Percentiles rank a stretch among this genome's conserved stretches.
Evolutionary conservation across 2,113 vertebrate genomes (phyloP).

Genomic region (Gnathonemus longibarbis): DNA sequence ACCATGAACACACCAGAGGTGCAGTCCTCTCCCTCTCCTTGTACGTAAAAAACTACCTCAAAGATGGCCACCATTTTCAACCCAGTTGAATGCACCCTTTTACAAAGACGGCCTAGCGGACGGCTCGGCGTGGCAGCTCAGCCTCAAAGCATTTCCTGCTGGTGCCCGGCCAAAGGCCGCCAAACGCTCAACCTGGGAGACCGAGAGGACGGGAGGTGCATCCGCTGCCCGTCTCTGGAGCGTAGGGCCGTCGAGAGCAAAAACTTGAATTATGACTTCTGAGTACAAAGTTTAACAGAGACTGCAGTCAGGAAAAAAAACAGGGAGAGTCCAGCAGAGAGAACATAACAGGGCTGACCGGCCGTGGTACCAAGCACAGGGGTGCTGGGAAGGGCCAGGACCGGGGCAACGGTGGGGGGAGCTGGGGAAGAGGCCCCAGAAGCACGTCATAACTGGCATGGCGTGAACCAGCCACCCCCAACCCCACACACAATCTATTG

Average conservation of each 20-base stretch:
- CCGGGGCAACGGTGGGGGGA: neutral
- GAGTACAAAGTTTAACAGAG: slow-evolving; percentile 16
- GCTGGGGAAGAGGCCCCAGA: neutral
- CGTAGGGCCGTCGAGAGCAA: neutral
- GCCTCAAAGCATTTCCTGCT: neutral
- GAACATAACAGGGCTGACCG: neutral
- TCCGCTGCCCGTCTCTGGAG: neutral
- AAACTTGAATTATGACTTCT: neutral
- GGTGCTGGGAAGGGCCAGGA: neutral
- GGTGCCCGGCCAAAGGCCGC: neutral
- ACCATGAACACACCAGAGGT: slow-evolving; percentile 37
- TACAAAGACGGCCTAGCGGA: neutral
- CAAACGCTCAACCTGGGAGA: neutral
- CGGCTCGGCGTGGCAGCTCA: neutral
- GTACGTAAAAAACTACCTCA: neutral
- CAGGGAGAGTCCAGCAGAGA: neutral
- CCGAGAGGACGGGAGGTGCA: neutral
- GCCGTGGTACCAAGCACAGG: neutral
- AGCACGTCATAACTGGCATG: neutral
- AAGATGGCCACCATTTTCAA: neutral
- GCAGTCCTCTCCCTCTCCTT: slow-evolving; percentile 38
- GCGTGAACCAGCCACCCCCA: neutral
- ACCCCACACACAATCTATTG: neutral
- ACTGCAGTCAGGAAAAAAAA: slow-evolving; percentile 11
- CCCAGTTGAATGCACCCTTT: neutral